Percentiles rank a stretch among this genome's conserved stretches.
Conservation (phyloP, 2,113 vertebrate genomes). For the Gymnorhina tibicen region DNA sequence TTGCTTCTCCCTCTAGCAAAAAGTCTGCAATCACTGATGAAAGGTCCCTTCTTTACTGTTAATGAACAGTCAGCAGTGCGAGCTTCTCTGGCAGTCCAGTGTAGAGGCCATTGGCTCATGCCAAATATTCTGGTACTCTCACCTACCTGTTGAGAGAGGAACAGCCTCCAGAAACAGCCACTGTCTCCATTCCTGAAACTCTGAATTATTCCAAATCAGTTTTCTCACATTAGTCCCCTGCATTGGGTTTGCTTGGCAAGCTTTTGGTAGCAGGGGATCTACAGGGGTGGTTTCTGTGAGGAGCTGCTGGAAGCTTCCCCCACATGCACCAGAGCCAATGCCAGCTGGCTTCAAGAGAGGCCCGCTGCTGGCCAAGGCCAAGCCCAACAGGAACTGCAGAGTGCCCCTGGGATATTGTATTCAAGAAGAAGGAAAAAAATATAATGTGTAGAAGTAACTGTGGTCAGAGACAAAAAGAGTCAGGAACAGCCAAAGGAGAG, state of each 20-base stretch:
- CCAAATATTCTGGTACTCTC: background rate
- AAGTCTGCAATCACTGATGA: background rate
- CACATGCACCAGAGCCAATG: accelerated
- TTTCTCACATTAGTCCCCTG: background rate
- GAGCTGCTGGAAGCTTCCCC: background rate
- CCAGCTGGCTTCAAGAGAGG: background rate
- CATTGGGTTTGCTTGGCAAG: background rate
- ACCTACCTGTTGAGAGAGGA: background rate
- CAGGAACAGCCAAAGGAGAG: background rate
- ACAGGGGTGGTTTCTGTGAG: background rate
- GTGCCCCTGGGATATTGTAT: background rate
- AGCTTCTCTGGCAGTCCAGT: background rate
- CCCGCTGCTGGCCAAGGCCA: background rate
- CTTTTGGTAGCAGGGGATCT: background rate
- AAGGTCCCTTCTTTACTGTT: background rate
- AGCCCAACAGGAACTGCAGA: background rate
- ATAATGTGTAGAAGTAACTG: background rate
- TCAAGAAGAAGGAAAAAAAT: background rate
- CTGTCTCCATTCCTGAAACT: background rate
- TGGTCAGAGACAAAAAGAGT: background rate
- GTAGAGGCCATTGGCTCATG: background rate
- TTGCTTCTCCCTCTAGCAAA: background rate
- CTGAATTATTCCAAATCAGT: background rate
- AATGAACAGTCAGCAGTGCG: background rate
- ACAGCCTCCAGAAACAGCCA: background rate